Evolutionary conservation across 2,113 vertebrate species (phyloP).

Genomic region (Okapia johnstoni): DNA sequence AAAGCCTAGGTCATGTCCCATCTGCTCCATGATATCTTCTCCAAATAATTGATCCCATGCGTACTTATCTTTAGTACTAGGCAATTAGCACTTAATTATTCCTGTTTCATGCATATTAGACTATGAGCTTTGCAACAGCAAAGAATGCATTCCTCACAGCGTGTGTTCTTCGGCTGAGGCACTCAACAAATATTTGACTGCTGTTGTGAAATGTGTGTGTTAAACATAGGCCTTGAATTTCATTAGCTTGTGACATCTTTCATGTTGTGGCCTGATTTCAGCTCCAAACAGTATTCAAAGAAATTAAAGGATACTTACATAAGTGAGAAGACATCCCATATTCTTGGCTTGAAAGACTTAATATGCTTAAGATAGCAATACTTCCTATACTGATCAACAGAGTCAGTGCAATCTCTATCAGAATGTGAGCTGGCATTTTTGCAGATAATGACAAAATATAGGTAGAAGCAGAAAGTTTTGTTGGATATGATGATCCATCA

Average conservation of each 20-base stretch:
- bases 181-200: neutral
- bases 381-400: neutral
- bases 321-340: neutral
- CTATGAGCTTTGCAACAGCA: neutral
- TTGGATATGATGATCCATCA: slow-evolving; percentile 46
- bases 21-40: neutral
- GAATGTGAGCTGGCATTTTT: neutral
- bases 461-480: slow-evolving; percentile 44
- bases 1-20: neutral
- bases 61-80: slow-evolving; percentile 30
- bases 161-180: neutral
- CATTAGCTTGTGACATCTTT: slow-evolving; percentile 14
- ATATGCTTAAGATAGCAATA: neutral
- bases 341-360: neutral
- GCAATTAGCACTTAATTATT: slow-evolving; percentile 45
- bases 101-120: neutral
- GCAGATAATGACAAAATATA: neutral
- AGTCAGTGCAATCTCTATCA: neutral
- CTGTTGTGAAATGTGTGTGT: neutral
- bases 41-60: slow-evolving; percentile 36
- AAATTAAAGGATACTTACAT: neutral
- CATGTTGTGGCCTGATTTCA: neutral
- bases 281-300: neutral
- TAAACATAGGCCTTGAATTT: slow-evolving; percentile 20
- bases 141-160: neutral